Conservation (phyloP, 1,140 invertebrate genomes). For the Drosophila pectinifera region DNA sequence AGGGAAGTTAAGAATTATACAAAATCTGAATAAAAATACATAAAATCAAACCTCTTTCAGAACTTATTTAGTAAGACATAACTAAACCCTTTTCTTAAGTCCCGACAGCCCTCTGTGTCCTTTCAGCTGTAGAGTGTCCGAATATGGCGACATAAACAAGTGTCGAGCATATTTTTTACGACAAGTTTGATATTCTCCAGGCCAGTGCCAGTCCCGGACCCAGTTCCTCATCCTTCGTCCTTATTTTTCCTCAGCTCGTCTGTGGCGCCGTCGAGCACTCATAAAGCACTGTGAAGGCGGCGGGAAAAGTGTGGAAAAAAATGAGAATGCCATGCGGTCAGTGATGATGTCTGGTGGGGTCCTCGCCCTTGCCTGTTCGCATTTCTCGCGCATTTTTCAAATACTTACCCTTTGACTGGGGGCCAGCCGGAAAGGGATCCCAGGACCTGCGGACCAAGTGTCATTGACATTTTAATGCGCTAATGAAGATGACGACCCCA, state of each 20-base stretch:
- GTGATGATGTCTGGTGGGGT: conserved; percentile 41
- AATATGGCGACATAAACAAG: conserved; percentile 66
- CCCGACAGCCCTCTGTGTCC: background rate
- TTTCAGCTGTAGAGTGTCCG: conserved; percentile 6
- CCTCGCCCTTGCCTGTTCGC: conserved; percentile 39
- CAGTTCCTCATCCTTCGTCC: background rate
- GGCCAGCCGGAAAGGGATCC: conserved; percentile 21
- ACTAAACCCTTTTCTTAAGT: background rate
- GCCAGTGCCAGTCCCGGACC: background rate
- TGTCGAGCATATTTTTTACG: conserved; percentile 77
- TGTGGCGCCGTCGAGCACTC: conserved; percentile 57
- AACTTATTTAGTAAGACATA: too few species aligned
- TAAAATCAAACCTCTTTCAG: too few species aligned
- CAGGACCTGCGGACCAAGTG: conserved; percentile 55
- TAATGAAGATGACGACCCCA: conserved; percentile 78
- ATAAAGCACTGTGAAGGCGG: conserved; percentile 69
- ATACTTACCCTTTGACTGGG: conserved; percentile 67
- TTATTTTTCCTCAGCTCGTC: conserved; percentile 23
- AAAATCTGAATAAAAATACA: background rate
- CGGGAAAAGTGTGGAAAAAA: conserved; percentile 13
- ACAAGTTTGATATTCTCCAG: conserved; percentile 55
- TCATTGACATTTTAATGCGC: conserved; percentile 84
- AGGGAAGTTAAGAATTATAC: too few species aligned
- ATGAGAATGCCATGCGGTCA: conserved; percentile 45
- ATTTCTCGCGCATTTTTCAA: conserved; percentile 75